Base-by-base conservation (phyloP, 2,113 vertebrate species). In the Cyprinodon tularosa region DNA sequence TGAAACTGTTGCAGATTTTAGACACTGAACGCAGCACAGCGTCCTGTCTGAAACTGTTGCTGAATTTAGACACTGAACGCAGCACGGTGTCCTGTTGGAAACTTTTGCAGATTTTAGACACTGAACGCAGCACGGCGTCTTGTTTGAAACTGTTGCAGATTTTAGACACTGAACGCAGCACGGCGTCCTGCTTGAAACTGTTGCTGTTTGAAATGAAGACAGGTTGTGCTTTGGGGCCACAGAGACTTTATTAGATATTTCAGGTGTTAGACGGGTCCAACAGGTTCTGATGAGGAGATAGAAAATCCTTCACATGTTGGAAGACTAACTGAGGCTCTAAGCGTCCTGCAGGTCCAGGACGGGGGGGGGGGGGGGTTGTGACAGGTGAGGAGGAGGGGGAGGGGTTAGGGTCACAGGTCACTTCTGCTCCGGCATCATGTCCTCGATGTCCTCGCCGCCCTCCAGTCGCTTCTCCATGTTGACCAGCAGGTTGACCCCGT, bases 381-480 rank as follows among this genome's bases (percentile, higher is more conserved):
- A 29, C 29, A 29, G 29, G 83, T 78, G 84, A 29, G 73, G 70
- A 47, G 2, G 3, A 57, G 59, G 37, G 40, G 1, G 42, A 1
- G 37, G 36, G 29, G 29, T 29, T 29, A 29, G 29, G 29, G 29
- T 29, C 29, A 79, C 62, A 69, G 77, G 86, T 97, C 95, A 98
- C 95, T 99, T 99, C 94, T 98, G 97, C 81, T 95, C 95, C 0
- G 97, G 97, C 74, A 99, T 95, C 75, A 98, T 89, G 93, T 97
- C 96, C 0, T 97, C 95, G 4, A 99, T 96, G 68, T 88, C 84
- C 84, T 97, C 93, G 53, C 96, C 96, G 13, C 92, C 95, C 86
- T 98, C 97, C 91, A 98, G 94, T 42, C 91, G 83, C 84, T 97
- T 98, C 88, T 98, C 97, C 96, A 98, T 99, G 74, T 97, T 96